Base-by-base conservation (phyloP, 2,113 vertebrate species). In the Guaruba guarouba region DNA sequence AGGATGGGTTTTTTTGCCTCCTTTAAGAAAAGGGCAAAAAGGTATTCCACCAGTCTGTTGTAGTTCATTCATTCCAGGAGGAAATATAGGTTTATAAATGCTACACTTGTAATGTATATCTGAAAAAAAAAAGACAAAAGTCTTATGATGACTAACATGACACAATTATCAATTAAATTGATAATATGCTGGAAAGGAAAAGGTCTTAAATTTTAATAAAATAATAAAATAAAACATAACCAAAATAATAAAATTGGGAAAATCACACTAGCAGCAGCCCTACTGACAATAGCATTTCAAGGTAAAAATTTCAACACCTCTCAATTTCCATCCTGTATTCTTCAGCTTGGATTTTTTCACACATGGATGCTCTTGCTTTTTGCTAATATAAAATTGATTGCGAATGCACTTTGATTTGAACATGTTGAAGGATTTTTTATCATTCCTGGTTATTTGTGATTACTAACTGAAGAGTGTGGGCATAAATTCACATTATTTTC, bases 1-100 rank as follows among this genome's bases (percentile, higher is more conserved):
- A 57, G 19, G 19, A n/a, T 57, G 31, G 54, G 4, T 11, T 25
- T 27, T 49, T 16, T n/a, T 10, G 23, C 2, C 4, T 61, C 4
- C 9, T 69, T 66, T 48, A 19, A 9, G 9, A 17, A 5, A 16
- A 9, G 0, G 1, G 4, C 1, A 3, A 6, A 43, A 81, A 35
- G 3, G 39, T 4, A 3, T 49, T 59, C 3, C 9, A 39, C 23
- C 27, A 46, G 2, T 73, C 14, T 74, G 4, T 61, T 87, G 9
- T 24, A 4, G 10, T n/a, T 14, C 73, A 10, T 48, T 68, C 9
- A 37, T 55, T 81, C 14, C 14, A 37, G 13, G 18, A 71, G 3
- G 5, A 79, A 83, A 52, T 10, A 52, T 2, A 8, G 7, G 3
- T 39, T 70, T 63, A 25, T 11, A 48, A 81, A 39, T 2, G 1